Conservation (phyloP, 2,113 vertebrate species). For the Cariama cristata region DNA sequence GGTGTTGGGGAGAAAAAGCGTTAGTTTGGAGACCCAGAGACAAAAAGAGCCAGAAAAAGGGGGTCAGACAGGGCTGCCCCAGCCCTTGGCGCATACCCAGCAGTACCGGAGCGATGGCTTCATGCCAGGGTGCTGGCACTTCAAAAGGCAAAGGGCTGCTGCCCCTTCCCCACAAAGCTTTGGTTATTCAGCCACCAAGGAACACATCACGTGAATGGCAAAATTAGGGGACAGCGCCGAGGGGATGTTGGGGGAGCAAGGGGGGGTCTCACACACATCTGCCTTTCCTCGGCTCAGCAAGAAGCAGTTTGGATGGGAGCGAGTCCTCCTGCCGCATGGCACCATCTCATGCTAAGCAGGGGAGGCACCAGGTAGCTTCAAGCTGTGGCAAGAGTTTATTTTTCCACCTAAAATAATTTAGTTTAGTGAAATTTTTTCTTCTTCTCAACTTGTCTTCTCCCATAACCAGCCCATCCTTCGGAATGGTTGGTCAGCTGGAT, state of each 20-base stretch:
- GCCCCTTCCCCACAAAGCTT: not conserved
- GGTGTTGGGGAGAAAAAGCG: not conserved
- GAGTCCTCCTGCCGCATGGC: not conserved
- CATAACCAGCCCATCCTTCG: not conserved
- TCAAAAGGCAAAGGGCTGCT: not conserved
- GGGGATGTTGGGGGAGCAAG: accelerated
- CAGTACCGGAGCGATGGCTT: accelerated
- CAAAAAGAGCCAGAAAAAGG: not conserved
- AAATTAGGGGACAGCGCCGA: accelerated
- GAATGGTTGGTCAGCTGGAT: not conserved
- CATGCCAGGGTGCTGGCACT: not conserved
- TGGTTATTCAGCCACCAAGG: not conserved
- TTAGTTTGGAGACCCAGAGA: not conserved
- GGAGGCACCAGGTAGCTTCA: not conserved
- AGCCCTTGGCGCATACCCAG: not conserved
- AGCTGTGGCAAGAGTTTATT: not conserved
- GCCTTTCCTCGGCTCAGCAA: not conserved
- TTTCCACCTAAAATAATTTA: constrained; percentile 10
- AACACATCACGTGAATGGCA: accelerated
- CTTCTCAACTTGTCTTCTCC: not conserved
- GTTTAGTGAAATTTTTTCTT: not conserved
- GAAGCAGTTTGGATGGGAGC: not conserved
- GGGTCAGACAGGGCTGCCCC: not conserved
- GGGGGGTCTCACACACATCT: not conserved
- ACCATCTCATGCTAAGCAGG: not conserved